Conservation (phyloP, 2,113 vertebrate genomes). For the Oryzias javanicus region DNA sequence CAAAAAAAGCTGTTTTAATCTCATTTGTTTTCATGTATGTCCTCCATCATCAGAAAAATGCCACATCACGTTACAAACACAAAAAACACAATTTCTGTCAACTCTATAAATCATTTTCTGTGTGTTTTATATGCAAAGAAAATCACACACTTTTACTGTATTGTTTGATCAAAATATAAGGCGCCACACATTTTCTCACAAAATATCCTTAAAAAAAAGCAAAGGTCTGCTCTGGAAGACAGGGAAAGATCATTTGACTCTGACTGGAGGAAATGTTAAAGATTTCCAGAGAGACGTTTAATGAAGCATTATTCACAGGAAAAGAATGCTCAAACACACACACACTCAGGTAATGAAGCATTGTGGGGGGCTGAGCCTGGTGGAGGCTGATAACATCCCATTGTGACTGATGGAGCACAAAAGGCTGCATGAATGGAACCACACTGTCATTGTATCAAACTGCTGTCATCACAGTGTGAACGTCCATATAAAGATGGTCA, state of each 20-base stretch:
- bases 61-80: too few species aligned
- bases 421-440: constrained; percentile 57
- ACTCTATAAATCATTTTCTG: too few species aligned
- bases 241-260: constrained; percentile 49
- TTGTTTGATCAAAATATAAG: too few species aligned
- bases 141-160: too few species aligned
- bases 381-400: constrained; percentile 71
- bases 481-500: constrained; percentile 14
- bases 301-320: constrained; percentile 54
- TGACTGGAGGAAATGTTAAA: constrained; percentile 53
- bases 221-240: constrained; percentile 56
- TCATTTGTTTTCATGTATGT: too few species aligned
- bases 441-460: constrained; percentile 27
- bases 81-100: too few species aligned
- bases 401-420: constrained; percentile 69
- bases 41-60: too few species aligned
- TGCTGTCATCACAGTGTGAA: constrained; percentile 3
- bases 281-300: constrained; percentile 43
- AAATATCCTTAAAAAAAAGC: constrained; percentile 19
- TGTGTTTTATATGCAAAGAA: too few species aligned
- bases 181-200: too few species aligned
- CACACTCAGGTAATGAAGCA: constrained; percentile 67
- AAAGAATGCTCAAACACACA: constrained; percentile 22
- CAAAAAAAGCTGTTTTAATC: too few species aligned
- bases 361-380: constrained; percentile 67